These are phyloP conservation scores for Lycocerus yunnanus DNA, from an alignment of 2,888 invertebrate genomes.

Conservation along the genomic window DNA sequence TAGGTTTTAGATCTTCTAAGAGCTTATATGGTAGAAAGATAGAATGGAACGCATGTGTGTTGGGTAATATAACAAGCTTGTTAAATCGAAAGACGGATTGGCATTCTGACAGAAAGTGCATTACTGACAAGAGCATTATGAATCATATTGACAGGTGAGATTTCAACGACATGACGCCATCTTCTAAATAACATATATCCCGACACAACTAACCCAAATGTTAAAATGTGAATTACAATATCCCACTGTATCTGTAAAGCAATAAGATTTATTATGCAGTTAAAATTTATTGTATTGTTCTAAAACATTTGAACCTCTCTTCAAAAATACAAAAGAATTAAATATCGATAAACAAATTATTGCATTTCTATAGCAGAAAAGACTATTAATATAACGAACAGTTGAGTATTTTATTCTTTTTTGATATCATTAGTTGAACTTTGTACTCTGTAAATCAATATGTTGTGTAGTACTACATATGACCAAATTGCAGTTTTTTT, in stretches of 20 bases:
- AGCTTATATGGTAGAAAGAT: not conserved
- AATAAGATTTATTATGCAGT: not conserved
- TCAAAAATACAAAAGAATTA: not conserved
- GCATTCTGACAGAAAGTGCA: constrained; percentile 47
- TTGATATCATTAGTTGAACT: not conserved
- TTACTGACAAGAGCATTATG: constrained; percentile 50
- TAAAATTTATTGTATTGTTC: not conserved
- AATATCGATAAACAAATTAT: not conserved
- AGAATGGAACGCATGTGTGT: constrained; percentile 6
- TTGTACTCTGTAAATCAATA: not conserved
- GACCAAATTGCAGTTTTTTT: not conserved
- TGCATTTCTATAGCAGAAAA: not conserved
- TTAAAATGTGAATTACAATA: not conserved
- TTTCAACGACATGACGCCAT: constrained; percentile 45
- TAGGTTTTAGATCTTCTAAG: not conserved
- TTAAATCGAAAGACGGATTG: constrained; percentile 44
- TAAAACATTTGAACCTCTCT: not conserved
- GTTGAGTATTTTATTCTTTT: not conserved
- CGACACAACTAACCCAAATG: not conserved
- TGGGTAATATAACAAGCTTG: constrained; percentile 17
- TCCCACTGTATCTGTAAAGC: not conserved
- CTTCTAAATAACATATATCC: constrained; percentile 8
- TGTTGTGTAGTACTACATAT: too few species aligned
- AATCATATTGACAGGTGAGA: constrained; percentile 49
- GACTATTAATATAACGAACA: not conserved